A percentile compares a stretch with the other conserved stretches of the same genome.
Evolutionary conservation across 1,140 invertebrate species (phyloP).

Genomic region (Adelges cooleyi): DNA sequence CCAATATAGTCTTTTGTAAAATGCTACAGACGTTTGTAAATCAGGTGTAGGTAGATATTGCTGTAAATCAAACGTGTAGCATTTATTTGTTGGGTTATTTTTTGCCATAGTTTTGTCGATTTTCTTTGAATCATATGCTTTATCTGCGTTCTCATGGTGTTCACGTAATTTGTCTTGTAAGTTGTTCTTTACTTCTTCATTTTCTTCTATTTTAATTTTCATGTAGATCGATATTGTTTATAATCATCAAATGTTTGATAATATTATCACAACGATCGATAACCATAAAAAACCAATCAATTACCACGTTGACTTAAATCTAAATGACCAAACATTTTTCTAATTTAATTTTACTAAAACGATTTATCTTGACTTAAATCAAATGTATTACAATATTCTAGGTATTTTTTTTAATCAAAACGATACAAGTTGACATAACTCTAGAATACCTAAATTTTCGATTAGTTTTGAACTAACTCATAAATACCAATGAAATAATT

Average conservation of each 20-base stretch:
- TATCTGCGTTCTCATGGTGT: no score
- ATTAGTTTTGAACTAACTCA: neutral
- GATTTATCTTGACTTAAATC: neutral
- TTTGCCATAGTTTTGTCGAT: no score
- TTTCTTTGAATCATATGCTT: no score
- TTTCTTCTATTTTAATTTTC: no score
- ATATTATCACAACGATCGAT: neutral
- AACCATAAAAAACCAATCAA: neutral
- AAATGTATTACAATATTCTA: neutral
- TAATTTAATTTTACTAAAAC: neutral
- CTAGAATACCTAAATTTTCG: neutral
- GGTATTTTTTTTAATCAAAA: neutral
- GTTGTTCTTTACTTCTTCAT: no score
- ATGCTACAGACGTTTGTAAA: slow-evolving; percentile 16
- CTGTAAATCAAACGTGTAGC: slow-evolving; percentile 30
- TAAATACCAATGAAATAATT: neutral
- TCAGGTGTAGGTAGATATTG: slow-evolving; percentile 28
- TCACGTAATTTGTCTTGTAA: no score
- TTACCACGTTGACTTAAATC: neutral
- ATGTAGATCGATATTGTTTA: neutral
- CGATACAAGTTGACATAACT: neutral
- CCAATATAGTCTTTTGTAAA: slow-evolving; percentile 29
- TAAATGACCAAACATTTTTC: neutral
- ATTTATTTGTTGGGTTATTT: no score
- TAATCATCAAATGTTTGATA: neutral